Evolutionary conservation across 2,113 vertebrate species (phyloP).

Genomic region (Lutjanus erythropterus): DNA sequence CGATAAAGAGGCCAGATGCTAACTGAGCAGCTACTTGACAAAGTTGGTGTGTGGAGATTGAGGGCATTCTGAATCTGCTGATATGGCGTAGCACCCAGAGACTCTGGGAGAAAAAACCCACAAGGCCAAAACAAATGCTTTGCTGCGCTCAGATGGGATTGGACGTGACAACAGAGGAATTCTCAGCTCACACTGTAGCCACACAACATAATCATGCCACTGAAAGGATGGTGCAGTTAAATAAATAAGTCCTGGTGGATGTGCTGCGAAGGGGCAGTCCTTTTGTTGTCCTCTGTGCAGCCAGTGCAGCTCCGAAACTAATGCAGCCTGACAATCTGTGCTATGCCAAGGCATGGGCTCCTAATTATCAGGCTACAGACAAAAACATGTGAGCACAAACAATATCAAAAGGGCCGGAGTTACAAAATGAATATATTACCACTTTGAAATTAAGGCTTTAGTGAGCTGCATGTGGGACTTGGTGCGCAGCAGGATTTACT

Average conservation of each 20-base stretch:
- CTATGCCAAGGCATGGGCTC: slow-evolving; percentile 53
- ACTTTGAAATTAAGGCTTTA: slow-evolving; percentile 34
- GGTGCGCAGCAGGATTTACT: background rate
- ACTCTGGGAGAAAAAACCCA: slow-evolving; percentile 21
- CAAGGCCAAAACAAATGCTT: slow-evolving; percentile 56
- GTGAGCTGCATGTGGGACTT: slow-evolving; percentile 30
- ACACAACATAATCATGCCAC: slow-evolving; percentile 66
- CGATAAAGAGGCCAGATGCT: slow-evolving; percentile 20
- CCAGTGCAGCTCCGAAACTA: slow-evolving; percentile 61
- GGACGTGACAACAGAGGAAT: slow-evolving; percentile 72
- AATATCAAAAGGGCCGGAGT: slow-evolving; percentile 40
- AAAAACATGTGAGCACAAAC: slow-evolving; percentile 55
- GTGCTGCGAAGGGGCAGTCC: slow-evolving; percentile 58
- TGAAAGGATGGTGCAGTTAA: slow-evolving; percentile 65
- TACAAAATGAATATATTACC: slow-evolving; percentile 40
- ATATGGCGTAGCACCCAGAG: slow-evolving; percentile 44
- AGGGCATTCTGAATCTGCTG: slow-evolving; percentile 51
- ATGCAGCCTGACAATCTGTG: slow-evolving; percentile 73
- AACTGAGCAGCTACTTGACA: slow-evolving; percentile 39
- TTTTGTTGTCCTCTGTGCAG: slow-evolving; percentile 69
- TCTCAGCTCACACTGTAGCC: slow-evolving; percentile 52
- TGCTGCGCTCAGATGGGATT: slow-evolving; percentile 54
- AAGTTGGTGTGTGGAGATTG: slow-evolving; percentile 35
- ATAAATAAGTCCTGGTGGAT: slow-evolving; percentile 67
- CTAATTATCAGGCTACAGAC: slow-evolving; percentile 63